Base-by-base conservation (phyloP, 1,140 invertebrate species). In the Chelonus insularis region DNA sequence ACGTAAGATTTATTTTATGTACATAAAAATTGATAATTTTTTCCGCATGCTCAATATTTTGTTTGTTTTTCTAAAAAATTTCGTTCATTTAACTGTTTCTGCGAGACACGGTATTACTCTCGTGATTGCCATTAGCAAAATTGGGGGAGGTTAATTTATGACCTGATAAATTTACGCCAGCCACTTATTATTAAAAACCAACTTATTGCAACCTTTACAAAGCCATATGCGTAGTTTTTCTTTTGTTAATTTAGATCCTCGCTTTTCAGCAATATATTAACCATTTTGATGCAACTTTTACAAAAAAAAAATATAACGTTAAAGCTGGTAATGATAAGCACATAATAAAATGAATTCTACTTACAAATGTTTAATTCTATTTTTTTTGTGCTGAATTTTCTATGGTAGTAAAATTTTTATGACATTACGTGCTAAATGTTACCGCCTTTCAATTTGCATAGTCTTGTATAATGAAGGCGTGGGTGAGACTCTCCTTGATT, bases 91-190 rank as follows among this genome's bases (percentile, higher is more conserved):
- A n/a, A n/a, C n/a, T n/a, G n/a, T n/a, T n/a, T n/a, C n/a, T n/a
- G n/a, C n/a, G 45, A 48, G 29, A 51, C 34, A 36, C 58, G 55
- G 62, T 62, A 58, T 62, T 65, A 65, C 59, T 65, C 62, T 57
- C 56, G 63, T 51, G 55, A 52, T 65, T 54, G 54, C 54, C 41
- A 65, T 61, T 64, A 57, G 54, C 47, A 43, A 52, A 48, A 56
- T 66, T 48, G 68, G 73, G 70, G 72, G 72, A 70, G 73, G 67
- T 74, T 73, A 71, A 73, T 74, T 74, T 73, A 74, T 70, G 73
- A 54, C 65, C 57, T 59, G 69, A 60, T 67, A 72, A 74, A 72
- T 74, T 74, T 74, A 72, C 72, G 70, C 65, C 66, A 67, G 67
- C 73, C 70, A 73, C 72, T 75, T 68, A 72, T 75, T 72, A 73